Conservation (phyloP, 1,140 invertebrate species). For the Zaprionus gabonicus region DNA sequence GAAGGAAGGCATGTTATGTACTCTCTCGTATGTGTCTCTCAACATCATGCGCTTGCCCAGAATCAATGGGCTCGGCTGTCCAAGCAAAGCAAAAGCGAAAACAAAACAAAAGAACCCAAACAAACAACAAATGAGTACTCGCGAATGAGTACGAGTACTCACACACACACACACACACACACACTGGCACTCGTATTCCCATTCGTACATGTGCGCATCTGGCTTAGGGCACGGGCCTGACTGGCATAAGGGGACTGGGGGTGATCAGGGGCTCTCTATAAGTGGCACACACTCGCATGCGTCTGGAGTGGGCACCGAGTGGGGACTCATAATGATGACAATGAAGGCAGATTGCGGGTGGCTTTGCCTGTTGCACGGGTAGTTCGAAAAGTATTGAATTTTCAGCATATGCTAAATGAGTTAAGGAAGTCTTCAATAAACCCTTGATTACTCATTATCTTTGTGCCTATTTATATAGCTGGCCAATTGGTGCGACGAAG, state of each 20-base stretch:
- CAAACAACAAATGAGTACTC: slow-evolving; percentile 32
- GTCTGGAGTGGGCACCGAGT: slow-evolving; percentile 45
- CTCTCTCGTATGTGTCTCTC: slow-evolving; percentile 1
- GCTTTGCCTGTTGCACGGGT: slow-evolving; percentile 30
- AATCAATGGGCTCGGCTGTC: slow-evolving; percentile 47
- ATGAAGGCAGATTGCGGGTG: slow-evolving; percentile 53
- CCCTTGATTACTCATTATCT: slow-evolving; percentile 7
- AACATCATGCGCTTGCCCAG: slow-evolving; percentile 11
- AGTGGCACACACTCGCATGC: slow-evolving; percentile 46
- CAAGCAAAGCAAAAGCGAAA: slow-evolving; percentile 55
- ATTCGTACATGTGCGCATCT: slow-evolving; percentile 69
- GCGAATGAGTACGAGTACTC: slow-evolving; percentile 25
- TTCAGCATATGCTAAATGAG: neutral
- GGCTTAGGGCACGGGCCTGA: slow-evolving; percentile 60
- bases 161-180: neutral
- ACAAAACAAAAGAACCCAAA: slow-evolving; percentile 48
- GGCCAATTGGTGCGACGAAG: neutral
- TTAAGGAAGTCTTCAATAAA: neutral
- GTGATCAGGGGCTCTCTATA: neutral
- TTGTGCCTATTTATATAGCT: neutral
- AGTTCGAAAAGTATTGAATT: slow-evolving; percentile 35
- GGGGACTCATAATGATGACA: slow-evolving; percentile 62
- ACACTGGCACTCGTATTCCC: slow-evolving; percentile 18
- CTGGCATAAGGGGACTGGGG: slow-evolving; percentile 1
- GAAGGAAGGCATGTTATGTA: slow-evolving; percentile 3